A percentile compares a stretch with the other conserved stretches of the same genome.
phyloP scores from a whole-genome alignment of 2,113 vertebrate species.

The Eptesicus fuscus region DNA sequence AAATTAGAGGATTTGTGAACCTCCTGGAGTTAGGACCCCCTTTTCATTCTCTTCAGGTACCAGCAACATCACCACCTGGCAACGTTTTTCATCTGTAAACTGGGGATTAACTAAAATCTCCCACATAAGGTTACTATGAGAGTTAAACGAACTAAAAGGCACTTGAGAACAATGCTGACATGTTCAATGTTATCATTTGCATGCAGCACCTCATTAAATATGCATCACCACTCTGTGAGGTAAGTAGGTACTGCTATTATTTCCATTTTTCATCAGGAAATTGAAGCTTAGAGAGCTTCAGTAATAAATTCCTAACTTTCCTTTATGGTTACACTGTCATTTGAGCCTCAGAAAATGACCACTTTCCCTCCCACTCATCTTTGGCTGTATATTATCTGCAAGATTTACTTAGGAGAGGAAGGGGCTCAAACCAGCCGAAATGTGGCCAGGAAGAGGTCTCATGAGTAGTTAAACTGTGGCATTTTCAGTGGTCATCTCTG shows the following conservation, averaged over 20 bases:
- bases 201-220: background rate
- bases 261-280: conserved; percentile 21
- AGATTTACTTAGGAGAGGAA: background rate
- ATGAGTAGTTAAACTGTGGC: background rate
- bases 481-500: background rate
- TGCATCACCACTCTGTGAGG: background rate
- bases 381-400: background rate
- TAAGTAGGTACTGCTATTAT: background rate
- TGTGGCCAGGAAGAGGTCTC: background rate
- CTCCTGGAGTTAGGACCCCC: background rate
- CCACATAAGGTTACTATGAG: background rate
- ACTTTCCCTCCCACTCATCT: background rate
- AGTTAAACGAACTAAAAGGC: background rate
- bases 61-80: background rate
- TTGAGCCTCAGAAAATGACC: background rate
- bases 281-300: background rate
- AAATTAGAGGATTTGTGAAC: background rate
- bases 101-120: background rate
- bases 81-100: background rate
- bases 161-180: background rate
- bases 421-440: background rate
- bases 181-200: background rate
- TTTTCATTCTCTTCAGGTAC: background rate
- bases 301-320: background rate
- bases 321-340: background rate